These are phyloP conservation scores for Eupeodes corollae DNA, from an alignment of 1,140 invertebrate species.

Conservation along the genomic window DNA sequence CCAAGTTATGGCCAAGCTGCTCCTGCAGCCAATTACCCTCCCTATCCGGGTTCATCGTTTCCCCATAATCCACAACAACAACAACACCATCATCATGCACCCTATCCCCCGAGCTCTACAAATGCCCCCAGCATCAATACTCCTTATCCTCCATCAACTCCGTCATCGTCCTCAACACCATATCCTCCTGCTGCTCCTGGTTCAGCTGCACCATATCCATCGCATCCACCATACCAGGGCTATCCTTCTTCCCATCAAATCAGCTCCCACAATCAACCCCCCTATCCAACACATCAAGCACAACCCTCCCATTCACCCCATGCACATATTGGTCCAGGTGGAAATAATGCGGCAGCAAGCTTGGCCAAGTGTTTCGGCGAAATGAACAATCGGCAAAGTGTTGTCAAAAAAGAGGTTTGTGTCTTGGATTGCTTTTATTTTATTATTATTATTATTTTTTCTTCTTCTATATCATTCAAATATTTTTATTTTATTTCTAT, in stretches of 20 bases:
- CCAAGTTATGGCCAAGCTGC: not conserved
- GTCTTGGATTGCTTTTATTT: not conserved
- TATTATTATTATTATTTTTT: no score
- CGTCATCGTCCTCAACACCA: conserved; percentile 8
- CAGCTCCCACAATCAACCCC: conserved; percentile 10
- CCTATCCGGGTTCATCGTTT: not conserved
- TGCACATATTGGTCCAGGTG: not conserved
- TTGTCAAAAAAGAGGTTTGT: conserved; percentile 26
- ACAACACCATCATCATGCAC: not conserved
- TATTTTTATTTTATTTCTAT: not conserved
- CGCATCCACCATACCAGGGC: conserved; percentile 9
- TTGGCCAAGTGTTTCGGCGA: not conserved
- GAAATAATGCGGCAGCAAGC: not conserved
- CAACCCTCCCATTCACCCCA: not conserved
- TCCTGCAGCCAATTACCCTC: not conserved
- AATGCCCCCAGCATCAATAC: conserved; percentile 3
- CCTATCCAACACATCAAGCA: conserved; percentile 3
- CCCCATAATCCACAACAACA: conserved; percentile 1
- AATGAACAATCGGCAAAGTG: conserved; percentile 4
- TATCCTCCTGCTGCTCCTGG: conserved; percentile 10
- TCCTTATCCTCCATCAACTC: conserved; percentile 4
- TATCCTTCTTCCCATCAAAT: not conserved
- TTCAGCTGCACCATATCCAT: conserved; percentile 10
- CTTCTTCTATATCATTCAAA: not conserved
- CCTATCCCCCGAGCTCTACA: conserved; percentile 7